These are phyloP conservation scores for Muraenolepis orangiensis DNA, from an alignment of 2,797 vertebrate genomes.

Conservation along the genomic window DNA sequence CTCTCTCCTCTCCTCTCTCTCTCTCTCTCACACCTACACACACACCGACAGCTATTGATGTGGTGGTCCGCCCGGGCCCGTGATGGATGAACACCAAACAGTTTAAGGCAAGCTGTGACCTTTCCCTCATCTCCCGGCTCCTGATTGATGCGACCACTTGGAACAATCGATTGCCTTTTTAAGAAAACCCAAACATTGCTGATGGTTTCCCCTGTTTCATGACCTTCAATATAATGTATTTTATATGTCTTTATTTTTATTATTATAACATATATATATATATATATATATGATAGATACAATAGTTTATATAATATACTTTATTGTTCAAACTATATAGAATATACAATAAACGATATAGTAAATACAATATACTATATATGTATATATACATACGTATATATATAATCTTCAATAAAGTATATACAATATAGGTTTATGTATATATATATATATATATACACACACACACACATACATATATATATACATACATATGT, in stretches of 20 bases:
- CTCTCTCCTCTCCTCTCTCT: neutral
- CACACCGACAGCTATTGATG: neutral
- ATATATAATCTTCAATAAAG: too few relatives aligned
- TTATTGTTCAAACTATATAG: too few relatives aligned
- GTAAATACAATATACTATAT: too few relatives aligned
- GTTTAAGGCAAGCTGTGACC: neutral
- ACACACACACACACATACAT: constrained; percentile 11
- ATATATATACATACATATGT: neutral
- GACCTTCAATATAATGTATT: neutral
- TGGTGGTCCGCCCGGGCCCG: neutral
- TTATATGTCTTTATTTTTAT: too few relatives aligned
- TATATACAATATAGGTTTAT: too few relatives aligned
- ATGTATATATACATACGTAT: too few relatives aligned
- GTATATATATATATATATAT: too few relatives aligned
- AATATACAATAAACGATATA: too few relatives aligned
- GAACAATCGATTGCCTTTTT: neutral
- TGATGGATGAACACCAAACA: neutral
- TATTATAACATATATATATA: too few relatives aligned
- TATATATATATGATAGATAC: too few relatives aligned
- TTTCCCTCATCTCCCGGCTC: neutral
- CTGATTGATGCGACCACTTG: neutral
- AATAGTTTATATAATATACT: too few relatives aligned
- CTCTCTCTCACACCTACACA: neutral
- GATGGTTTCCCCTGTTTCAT: neutral
- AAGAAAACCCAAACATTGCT: neutral